Evolutionary conservation across 2,888 invertebrate species (phyloP).

Genomic region (Archaeoteleia sp.): DNA sequence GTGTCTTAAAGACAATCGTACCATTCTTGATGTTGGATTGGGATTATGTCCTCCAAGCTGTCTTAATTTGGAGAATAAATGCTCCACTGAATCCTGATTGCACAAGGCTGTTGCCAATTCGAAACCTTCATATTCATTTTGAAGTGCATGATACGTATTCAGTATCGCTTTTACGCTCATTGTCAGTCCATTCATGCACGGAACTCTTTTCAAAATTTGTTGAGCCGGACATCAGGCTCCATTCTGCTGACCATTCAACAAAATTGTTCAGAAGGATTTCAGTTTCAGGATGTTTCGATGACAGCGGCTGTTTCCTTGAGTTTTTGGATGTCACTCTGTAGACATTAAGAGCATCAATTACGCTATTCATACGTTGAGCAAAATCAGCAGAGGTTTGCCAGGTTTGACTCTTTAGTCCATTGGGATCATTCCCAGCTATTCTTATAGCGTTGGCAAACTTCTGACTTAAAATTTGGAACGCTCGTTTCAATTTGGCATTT

Average conservation of each 20-base stretch:
- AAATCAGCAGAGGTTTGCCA: conserved; percentile 10
- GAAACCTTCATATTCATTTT: conserved; percentile 23
- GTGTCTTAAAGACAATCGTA: conserved; percentile 37
- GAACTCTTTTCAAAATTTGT: conserved; percentile 23
- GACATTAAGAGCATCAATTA: conserved; percentile 1
- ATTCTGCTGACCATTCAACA: conserved; percentile 17
- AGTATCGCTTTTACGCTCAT: conserved; percentile 31
- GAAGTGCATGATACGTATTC: conserved; percentile 13
- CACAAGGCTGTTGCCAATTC: conserved; percentile 34
- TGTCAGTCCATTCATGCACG: conserved; percentile 36
- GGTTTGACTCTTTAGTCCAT: no score
- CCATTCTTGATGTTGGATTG: conserved; percentile 49
- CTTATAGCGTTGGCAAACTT: no score
- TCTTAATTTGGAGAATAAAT: conserved; percentile 47
- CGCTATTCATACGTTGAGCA: conserved; percentile 3
- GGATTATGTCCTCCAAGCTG: conserved; percentile 51
- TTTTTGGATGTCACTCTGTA: background rate
- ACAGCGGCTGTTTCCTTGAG: conserved; percentile 2
- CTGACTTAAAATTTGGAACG: no score
- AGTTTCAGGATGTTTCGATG: conserved; percentile 18
- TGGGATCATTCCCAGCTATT: no score
- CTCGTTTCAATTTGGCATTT: no score
- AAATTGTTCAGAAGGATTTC: conserved; percentile 13
- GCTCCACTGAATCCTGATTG: conserved; percentile 50
- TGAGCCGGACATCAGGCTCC: background rate